Evolutionary conservation across 2,888 invertebrate genomes (phyloP), one percentile per base, ranked within the genome.

Genomic region (Campaea margaritaria): DNA sequence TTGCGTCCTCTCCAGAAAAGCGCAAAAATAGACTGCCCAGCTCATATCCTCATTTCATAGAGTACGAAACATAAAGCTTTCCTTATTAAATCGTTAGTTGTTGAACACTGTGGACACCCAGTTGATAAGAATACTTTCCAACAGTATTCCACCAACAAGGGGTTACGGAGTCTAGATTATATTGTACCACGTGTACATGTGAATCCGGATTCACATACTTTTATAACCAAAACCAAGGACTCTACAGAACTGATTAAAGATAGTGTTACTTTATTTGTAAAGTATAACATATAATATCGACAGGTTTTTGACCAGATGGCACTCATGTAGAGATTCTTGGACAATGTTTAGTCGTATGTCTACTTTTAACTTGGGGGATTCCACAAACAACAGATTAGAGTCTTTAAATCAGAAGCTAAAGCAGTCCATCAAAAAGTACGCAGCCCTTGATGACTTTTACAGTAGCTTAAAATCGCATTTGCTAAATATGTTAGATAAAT

Each of bases 321-420:
- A 56, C 12, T 34, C 14, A 21, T 47, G 47, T 47, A 12, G 47
- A 55, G 42, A 55, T 45, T 47, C 55, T 41, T 49, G 56, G 56
- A 36, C 43, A 10, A 31, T 48, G 47, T 56, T 36, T 49, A 41
- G 28, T 48, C 21, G 43, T 28, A 49, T 41, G 42, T 47, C 54
- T 21, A 49, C 49, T 14, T 49, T 41, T 21, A 49, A 56, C 42
- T 43, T 51, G 28, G 51, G 51, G 12, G 28, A 51, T 27, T 21
- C 51, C 27, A 49, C 49, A 11, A 55, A 47, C 31, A 41, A 55
- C 12, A 39, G 54, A 46, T 13, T 54, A 27, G 47, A 54, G 16
- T 55, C 54, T n/a, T 28, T 54, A n/a, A 54, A 47, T 39, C 54
- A 55, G 45, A 55, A 55, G 41, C 28, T 49, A 39, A 49, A 49